Evolutionary conservation across 2,797 vertebrate species (phyloP).

Genomic region (Rhinophrynus dorsalis): DNA sequence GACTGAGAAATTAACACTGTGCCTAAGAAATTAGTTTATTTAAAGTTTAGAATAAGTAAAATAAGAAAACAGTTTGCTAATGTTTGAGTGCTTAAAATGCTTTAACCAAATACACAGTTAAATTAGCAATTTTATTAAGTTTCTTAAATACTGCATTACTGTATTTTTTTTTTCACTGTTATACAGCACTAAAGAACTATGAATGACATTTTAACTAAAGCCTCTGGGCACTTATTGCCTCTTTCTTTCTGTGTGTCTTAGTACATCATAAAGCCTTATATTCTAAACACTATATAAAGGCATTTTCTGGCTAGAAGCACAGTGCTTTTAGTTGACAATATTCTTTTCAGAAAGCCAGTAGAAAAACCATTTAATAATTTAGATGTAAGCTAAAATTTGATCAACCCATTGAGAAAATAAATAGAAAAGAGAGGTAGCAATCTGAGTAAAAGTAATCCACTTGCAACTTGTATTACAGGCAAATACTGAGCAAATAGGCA

Average conservation of each 20-base stretch:
- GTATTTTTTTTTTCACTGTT: conserved; percentile 10
- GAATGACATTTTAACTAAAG: not conserved
- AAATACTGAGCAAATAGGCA: no score
- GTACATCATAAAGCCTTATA: not conserved
- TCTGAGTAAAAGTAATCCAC: no score
- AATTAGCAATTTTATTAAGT: not conserved
- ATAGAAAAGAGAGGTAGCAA: not conserved
- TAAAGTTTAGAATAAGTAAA: not conserved
- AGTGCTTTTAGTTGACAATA: not conserved
- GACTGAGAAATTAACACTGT: no score
- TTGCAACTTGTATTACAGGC: no score
- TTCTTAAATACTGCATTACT: not conserved
- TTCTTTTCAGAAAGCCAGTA: not conserved
- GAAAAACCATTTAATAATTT: not conserved
- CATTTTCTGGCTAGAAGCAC: not conserved
- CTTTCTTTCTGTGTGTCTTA: not conserved
- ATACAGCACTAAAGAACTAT: no score
- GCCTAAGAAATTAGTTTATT: no score
- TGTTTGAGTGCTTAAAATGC: not conserved
- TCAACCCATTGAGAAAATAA: not conserved
- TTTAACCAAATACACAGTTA: not conserved
- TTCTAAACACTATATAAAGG: not conserved
- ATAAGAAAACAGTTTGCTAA: not conserved
- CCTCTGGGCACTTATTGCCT: not conserved
- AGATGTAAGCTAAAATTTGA: not conserved